Conservation (phyloP, 2,113 vertebrate genomes). For the Lophochroa leadbeateri region DNA sequence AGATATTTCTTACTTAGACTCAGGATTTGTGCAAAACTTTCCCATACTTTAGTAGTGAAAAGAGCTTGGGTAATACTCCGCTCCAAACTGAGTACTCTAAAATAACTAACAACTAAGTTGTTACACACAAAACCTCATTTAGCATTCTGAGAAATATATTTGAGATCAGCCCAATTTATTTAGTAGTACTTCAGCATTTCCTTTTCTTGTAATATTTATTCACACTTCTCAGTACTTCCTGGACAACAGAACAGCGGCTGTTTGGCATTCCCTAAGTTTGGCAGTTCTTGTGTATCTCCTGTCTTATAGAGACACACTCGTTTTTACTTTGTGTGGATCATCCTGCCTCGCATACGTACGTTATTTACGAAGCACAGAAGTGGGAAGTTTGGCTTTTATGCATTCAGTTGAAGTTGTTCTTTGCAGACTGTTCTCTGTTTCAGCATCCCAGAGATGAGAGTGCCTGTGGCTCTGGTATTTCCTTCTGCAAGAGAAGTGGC, state of each 20-base stretch:
- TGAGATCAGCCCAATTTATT: neutral
- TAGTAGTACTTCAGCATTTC: neutral
- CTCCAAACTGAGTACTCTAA: neutral
- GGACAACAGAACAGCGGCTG: neutral
- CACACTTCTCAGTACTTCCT: neutral
- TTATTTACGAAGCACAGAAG: neutral
- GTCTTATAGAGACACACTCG: accelerated
- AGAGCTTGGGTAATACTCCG: neutral
- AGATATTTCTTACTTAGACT: neutral
- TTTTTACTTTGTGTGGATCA: neutral
- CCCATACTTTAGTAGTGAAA: neutral
- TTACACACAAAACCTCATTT: neutral
- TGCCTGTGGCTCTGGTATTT: neutral
- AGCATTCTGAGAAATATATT: neutral
- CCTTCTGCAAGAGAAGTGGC: neutral
- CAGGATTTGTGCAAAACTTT: neutral
- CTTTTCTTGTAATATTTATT: neutral
- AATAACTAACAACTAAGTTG: neutral
- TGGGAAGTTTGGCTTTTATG: neutral
- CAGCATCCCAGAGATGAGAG: neutral
- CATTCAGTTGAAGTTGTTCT: neutral
- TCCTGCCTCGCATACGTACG: neutral
- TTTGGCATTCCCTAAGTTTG: neutral
- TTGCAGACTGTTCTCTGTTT: neutral
- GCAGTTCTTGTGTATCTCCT: neutral